Base-by-base conservation (phyloP, 1,140 invertebrate genomes). In the Nylanderia fulva region DNA sequence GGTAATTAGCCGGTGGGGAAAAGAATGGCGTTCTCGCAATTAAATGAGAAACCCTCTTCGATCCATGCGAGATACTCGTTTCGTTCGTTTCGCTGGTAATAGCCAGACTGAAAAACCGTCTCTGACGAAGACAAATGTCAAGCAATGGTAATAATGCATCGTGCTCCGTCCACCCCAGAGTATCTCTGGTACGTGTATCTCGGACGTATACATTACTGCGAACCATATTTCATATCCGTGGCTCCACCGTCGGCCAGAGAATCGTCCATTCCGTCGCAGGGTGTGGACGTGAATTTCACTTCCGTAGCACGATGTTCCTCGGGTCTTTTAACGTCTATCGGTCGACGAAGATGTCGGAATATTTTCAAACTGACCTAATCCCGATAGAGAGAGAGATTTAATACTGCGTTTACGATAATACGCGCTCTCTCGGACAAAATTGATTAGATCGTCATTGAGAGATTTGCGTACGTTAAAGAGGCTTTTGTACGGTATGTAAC, bases 121-220 rank as follows among this genome's bases (percentile, higher is more conserved):
- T n/a, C 84, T 61, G 86, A 86, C 86, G 85, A 87, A 87, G 86
- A 87, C 68, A 87, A 87, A 87, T 87, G 86, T 60, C 52, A 33
- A 24, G 52, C 39, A 60, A 54, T 45, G 52, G 68, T 86, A 86
- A 86, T 87, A 87, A 87, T 56, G 85, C 45, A 33, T 69, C 74
- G 33, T 82, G 42, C 64, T 68, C 27, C 33, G 63, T 79, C 45
- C 27, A 52, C 45, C 42, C 66, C 52, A 33, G 48, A 48, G 85
- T 72, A 68, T 68, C 66, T 85, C 36, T n/a, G 61, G 60, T 77
- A 82, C 29, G n/a, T 42, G 33, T 68, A 79, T 39, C 76, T 69
- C 76, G 8, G 21, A 48, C 15, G 18, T 56, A 69, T 36, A 68
- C 15, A 27, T 69, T 54, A 69, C 63, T 24, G 6, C 61, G 9